Evolutionary conservation across 1,140 invertebrate genomes (phyloP).

Genomic region (Choristoneura fumiferana): DNA sequence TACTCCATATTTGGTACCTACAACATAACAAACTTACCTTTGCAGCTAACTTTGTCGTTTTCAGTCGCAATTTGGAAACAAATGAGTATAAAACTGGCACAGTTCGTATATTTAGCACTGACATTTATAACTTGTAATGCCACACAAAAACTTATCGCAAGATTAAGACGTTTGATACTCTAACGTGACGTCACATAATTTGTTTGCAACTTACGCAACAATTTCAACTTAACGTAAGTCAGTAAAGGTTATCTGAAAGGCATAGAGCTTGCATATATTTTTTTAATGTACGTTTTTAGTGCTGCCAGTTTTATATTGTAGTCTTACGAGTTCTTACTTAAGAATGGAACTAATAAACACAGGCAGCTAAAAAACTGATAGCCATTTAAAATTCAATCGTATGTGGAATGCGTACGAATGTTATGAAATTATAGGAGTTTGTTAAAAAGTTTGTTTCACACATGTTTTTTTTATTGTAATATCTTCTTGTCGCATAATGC

Average conservation of each 20-base stretch:
- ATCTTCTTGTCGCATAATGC: conserved; percentile 18
- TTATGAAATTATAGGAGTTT: background rate
- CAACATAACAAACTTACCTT: conserved; percentile 3
- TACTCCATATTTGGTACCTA: conserved; percentile 43
- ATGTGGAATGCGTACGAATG: background rate
- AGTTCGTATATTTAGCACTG: background rate
- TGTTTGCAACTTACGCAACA: conserved; percentile 24
- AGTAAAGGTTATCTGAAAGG: conserved; percentile 19
- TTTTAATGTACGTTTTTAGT: conserved; percentile 46
- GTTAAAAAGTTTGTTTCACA: conserved; percentile 1
- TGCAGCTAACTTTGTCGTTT: background rate
- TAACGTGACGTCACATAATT: conserved; percentile 15
- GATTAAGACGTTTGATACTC: conserved; percentile 54
- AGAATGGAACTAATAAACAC: background rate
- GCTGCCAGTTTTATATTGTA: conserved; percentile 51
- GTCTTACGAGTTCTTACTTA: conserved; percentile 43
- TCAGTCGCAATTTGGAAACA: too few species aligned
- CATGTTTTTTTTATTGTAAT: conserved; percentile 13
- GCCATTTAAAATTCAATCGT: background rate
- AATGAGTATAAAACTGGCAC: background rate
- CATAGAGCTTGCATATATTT: conserved; percentile 27
- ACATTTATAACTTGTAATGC: conserved; percentile 5
- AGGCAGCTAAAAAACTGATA: background rate
- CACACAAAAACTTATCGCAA: conserved; percentile 53
- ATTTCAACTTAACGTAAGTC: conserved; percentile 21